Conservation (phyloP, 2,797 vertebrate genomes). For the Basileuterus tristriatus region DNA sequence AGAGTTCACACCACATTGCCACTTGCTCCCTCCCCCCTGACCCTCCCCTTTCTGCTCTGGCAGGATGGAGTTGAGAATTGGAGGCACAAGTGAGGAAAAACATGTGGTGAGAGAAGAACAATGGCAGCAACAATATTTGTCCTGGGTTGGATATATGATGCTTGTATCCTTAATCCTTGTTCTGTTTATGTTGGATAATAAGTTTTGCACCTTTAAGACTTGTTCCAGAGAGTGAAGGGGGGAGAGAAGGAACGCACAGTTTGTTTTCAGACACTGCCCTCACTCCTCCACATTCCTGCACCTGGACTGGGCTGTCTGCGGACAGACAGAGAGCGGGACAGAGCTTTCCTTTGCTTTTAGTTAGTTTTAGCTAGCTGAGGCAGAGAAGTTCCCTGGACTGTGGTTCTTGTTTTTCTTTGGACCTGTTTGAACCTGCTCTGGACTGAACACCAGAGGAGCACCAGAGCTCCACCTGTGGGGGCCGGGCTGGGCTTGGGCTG, state of each 20-base stretch:
- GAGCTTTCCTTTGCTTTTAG: background rate
- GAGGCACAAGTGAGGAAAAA: background rate
- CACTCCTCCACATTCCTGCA: background rate
- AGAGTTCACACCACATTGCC: background rate
- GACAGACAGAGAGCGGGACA: background rate
- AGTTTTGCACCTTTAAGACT: background rate
- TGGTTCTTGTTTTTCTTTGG: background rate
- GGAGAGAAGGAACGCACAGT: accelerated
- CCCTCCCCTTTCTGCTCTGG: accelerated
- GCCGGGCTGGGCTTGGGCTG: background rate
- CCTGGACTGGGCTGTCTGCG: background rate
- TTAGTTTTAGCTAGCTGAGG: background rate
- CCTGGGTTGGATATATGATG: background rate
- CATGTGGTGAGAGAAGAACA: background rate
- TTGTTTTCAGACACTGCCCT: background rate
- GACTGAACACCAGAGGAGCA: background rate
- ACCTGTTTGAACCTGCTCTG: background rate
- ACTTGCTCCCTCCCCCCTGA: accelerated
- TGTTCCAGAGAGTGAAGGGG: background rate
- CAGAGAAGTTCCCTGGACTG: background rate
- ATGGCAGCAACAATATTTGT: background rate
- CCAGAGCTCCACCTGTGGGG: background rate
- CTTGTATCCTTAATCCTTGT: background rate
- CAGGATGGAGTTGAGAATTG: background rate
- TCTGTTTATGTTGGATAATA: background rate